phyloP scores from a whole-genome alignment of 2,113 vertebrate species.

The Pollimyrus isidori region DNA sequence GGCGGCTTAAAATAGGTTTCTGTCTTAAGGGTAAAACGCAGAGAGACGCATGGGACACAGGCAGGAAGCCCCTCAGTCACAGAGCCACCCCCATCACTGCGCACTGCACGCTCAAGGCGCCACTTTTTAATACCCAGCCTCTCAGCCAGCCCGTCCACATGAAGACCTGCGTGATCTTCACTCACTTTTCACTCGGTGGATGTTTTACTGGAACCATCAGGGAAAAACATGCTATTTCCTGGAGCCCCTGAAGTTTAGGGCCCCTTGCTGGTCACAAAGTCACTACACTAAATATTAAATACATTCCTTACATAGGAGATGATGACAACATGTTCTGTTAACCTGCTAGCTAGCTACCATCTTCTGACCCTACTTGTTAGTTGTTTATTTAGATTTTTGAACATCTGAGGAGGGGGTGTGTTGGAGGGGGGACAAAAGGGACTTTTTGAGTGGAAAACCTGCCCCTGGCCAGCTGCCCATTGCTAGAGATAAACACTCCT shows the following conservation, averaged over 20 bases:
- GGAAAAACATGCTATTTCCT: background rate
- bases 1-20: background rate
- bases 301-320: background rate
- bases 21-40: background rate
- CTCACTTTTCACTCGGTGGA: background rate
- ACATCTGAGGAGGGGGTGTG: background rate
- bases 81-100: background rate
- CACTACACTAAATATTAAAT: background rate
- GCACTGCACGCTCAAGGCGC: background rate
- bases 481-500: background rate
- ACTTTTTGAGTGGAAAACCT: background rate
- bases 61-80: background rate
- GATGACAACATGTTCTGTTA: background rate
- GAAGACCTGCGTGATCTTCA: background rate
- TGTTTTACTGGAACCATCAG: background rate
- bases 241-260: background rate
- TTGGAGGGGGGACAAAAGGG: background rate
- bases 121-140: background rate
- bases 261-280: background rate
- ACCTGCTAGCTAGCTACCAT: background rate
- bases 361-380: background rate
- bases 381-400: background rate
- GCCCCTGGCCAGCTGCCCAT: background rate
- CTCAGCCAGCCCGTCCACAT: background rate
- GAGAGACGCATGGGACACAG: background rate